Base-by-base conservation (phyloP, 2,888 invertebrate genomes). In the Gasteruption jaculator region DNA sequence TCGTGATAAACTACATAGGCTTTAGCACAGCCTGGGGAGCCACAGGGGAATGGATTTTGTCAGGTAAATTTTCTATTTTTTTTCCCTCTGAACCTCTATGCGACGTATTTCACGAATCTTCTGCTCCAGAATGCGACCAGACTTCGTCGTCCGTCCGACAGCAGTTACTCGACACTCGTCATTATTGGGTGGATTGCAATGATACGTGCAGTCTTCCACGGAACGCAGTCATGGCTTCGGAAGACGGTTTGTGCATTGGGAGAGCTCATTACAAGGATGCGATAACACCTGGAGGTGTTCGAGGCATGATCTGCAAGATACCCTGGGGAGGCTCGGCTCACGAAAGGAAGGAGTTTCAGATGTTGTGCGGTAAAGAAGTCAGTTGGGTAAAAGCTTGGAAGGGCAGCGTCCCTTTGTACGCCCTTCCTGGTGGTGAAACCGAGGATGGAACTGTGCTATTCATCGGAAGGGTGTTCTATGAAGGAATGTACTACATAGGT, bases 391-490 rank as follows among this genome's bases (percentile, higher is more conserved):
- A 56, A 19, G 56, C 63, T 1, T 57, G 52, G 43, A 52, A 49
- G 3, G 67, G 68, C 3, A 53, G 57, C 21, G 55, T 68, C 11
- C 69, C 70, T 5, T 43, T 63, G 3, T 53, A 64, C 4, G 68
- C 69, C 1, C 46, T 70, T 31, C 60, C 62, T 6, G 68, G 58
- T 1, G 68, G 70, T 2, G 53, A 60, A 36, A 61, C 63, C 0
- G 57, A 59, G 31, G 60, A 65, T 6, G 60, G 61, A 21, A 53
- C 54, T 30, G 57, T 57, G 1, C 49, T 66, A 10, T 68, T 58
- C 38, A 53, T 68, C 10, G 68, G 62, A 4, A 54, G 66, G 22
- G 57, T 61, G 7, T 44, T 60, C 27, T 53, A 57, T 36, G 56
- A 65, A 5, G 65, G 58, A 12, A 18, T 50, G 4, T 58, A 60